Evolutionary conservation across 2,797 vertebrate genomes (phyloP).

Genomic region (Anisognathus igniventris): DNA sequence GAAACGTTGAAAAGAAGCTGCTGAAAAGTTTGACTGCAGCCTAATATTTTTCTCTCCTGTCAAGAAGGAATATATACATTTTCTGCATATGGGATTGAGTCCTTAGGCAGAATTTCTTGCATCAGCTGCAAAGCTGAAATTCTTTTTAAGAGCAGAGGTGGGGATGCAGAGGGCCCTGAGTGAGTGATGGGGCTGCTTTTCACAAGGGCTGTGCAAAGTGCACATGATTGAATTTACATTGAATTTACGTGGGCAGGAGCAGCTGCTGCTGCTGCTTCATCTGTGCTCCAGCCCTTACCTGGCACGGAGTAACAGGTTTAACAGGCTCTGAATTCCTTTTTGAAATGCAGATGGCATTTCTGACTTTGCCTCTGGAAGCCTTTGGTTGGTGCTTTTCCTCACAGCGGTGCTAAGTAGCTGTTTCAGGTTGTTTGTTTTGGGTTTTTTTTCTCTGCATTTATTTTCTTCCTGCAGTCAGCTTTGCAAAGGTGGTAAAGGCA

Average conservation of each 20-base stretch:
- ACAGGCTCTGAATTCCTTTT: conserved; percentile 36
- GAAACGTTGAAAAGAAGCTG: not conserved
- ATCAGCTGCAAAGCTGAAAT: not conserved
- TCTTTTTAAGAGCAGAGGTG: not conserved
- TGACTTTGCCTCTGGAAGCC: conserved; percentile 2
- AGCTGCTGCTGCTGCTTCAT: not conserved
- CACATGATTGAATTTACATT: not conserved
- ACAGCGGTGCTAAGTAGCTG: not conserved
- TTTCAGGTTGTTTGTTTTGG: not conserved
- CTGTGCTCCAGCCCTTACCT: conserved; percentile 13
- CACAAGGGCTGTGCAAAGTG: not conserved
- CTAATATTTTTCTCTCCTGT: not conserved
- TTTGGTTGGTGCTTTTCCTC: conserved; percentile 15
- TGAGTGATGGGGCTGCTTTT: not conserved
- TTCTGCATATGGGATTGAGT: not conserved
- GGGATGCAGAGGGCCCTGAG: not conserved
- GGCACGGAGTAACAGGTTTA: conserved; percentile 34
- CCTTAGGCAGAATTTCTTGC: not conserved
- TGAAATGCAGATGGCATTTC: conserved; percentile 45
- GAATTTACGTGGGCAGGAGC: not conserved
- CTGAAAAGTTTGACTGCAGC: not conserved
- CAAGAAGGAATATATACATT: not conserved
- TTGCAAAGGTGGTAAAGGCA: not conserved
- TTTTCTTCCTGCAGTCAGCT: not conserved
- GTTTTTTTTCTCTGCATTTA: not conserved